Percentiles rank a stretch among this genome's conserved stretches.
Evolutionary conservation across 2,113 vertebrate species (phyloP).

Genomic region (Smithornis capensis): DNA sequence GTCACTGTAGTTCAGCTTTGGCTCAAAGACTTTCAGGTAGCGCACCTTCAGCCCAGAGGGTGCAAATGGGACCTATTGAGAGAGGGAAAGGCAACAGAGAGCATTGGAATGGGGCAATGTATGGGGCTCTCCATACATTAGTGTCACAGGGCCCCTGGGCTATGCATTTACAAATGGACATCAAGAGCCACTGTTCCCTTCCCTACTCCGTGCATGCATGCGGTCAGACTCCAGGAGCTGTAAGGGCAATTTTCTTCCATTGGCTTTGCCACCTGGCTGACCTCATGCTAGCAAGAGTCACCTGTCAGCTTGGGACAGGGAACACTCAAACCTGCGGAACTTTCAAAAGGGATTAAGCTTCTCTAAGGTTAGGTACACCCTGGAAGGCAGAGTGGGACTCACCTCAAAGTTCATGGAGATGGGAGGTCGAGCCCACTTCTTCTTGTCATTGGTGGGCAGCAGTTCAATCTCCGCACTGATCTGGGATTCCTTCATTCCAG

Average conservation of each 20-base stretch:
- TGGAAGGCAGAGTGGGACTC: not conserved
- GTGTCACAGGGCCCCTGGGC: not conserved
- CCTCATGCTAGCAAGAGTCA: not conserved
- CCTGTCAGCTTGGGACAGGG: not conserved
- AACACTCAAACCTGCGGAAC: not conserved
- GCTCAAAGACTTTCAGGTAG: conserved; percentile 99
- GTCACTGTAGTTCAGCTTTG: conserved; percentile 99
- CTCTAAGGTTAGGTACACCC: not conserved
- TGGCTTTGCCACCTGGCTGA: not conserved
- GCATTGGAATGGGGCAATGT: not conserved
- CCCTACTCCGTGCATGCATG: not conserved
- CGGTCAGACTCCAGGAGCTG: not conserved
- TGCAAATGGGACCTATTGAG: conserved; percentile 90
- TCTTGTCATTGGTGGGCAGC: conserved; percentile 98
- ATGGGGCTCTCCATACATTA: not conserved
- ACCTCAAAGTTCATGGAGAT: conserved; percentile 99
- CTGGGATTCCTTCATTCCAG: conserved; percentile 99
- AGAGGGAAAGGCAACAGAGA: not conserved
- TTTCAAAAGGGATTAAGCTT: not conserved
- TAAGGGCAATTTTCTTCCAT: not conserved
- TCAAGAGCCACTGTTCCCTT: not conserved
- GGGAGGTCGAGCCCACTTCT: conserved; percentile 98
- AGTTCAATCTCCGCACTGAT: conserved; percentile 99
- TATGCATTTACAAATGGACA: not conserved
- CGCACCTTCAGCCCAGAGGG: conserved; percentile 98